Evolutionary conservation across 2,888 invertebrate genomes (phyloP).

Genomic region (Nemurella pictetii): DNA sequence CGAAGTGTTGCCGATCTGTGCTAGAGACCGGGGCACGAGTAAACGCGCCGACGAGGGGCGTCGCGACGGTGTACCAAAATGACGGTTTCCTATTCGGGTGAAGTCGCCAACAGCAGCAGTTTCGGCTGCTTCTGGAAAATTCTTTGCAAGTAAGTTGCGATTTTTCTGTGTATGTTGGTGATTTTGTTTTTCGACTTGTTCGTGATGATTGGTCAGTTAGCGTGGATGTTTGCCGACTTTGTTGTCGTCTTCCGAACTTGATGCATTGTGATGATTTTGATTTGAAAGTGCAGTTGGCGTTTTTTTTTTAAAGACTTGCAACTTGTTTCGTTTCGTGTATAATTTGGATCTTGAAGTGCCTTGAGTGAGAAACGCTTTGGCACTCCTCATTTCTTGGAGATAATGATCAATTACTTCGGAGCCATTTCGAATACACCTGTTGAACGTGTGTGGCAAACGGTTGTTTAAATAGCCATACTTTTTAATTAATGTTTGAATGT

Average conservation of each 20-base stretch:
- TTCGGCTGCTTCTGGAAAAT: conserved; percentile 93
- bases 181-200: neutral
- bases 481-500: neutral
- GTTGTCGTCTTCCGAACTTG: conserved; percentile 5
- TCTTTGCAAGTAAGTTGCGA: conserved; percentile 75
- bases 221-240: neutral
- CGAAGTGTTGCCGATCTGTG: neutral
- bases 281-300: neutral
- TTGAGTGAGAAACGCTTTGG: neutral
- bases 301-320: neutral
- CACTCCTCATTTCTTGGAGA: neutral
- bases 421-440: neutral
- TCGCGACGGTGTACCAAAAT: conserved; percentile 54
- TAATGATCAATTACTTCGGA: neutral
- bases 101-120: conserved; percentile 89
- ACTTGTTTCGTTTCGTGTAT: neutral
- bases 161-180: neutral
- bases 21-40: neutral
- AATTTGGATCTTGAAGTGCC: neutral
- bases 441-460: neutral
- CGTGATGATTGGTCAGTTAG: conserved; percentile 11
- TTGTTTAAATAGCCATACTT: neutral
- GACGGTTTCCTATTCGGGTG: conserved; percentile 89
- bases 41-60: conserved; percentile 36
- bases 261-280: neutral